Evolutionary conservation across 2,888 invertebrate species (phyloP).

Genomic region (Lacanobia wlatinum): DNA sequence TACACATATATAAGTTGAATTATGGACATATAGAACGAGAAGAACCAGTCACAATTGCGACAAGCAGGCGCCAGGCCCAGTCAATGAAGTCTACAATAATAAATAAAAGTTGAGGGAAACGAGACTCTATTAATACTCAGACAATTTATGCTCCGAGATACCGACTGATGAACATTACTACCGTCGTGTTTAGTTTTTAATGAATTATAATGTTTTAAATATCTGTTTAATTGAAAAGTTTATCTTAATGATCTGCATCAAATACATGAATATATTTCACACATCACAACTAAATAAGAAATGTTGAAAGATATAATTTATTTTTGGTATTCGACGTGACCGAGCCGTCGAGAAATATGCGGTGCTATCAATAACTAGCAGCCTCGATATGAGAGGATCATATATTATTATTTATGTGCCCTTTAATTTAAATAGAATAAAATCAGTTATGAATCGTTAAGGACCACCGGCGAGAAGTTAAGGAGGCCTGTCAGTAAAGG

Average conservation of each 20-base stretch:
- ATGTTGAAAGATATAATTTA: slow-evolving; percentile 59
- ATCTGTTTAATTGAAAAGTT: slow-evolving; percentile 67
- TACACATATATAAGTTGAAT: slow-evolving; percentile 84
- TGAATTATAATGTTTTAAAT: slow-evolving; percentile 67
- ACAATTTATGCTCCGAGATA: slow-evolving; percentile 72
- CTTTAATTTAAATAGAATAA: slow-evolving; percentile 66
- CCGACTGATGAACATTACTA: slow-evolving; percentile 68
- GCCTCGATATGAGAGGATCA: slow-evolving; percentile 49
- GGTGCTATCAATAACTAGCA: slow-evolving; percentile 61
- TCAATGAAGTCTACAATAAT: slow-evolving; percentile 87
- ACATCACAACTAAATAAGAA: slow-evolving; percentile 53
- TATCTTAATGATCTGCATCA: slow-evolving; percentile 63
- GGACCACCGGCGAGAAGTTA: slow-evolving; percentile 66
- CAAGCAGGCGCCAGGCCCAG: slow-evolving; percentile 85
- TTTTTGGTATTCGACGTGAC: slow-evolving; percentile 55
- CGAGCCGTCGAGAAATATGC: slow-evolving; percentile 58
- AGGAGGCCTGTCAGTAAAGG: slow-evolving; percentile 65
- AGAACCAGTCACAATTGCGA: slow-evolving; percentile 89
- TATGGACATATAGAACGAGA: slow-evolving; percentile 87
- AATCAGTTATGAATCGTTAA: slow-evolving; percentile 63
- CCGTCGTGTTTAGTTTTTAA: slow-evolving; percentile 69
- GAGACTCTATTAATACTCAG: slow-evolving; percentile 78
- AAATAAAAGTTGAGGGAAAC: slow-evolving; percentile 85
- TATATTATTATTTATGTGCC: slow-evolving; percentile 52
- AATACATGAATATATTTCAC: slow-evolving; percentile 61